These are phyloP conservation scores for Puffinus mauretanicus DNA, from an alignment of 2,113 vertebrate species.

Conservation along the genomic window DNA sequence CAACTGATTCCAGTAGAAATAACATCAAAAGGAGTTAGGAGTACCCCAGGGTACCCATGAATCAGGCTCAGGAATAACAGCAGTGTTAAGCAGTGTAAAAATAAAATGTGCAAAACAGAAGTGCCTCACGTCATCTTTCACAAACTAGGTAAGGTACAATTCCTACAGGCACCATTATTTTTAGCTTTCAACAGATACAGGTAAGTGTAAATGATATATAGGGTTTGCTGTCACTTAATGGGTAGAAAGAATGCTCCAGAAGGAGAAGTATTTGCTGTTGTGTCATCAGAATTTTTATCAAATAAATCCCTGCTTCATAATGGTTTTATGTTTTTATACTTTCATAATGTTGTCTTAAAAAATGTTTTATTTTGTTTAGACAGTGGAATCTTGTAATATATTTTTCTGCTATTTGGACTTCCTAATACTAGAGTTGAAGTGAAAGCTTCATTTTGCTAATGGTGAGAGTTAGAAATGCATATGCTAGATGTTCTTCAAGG, in stretches of 20 bases:
- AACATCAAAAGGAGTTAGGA: constrained; percentile 16
- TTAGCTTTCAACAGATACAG: constrained; percentile 21
- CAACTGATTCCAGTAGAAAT: constrained; percentile 16
- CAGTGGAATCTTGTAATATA: background rate
- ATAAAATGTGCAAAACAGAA: background rate
- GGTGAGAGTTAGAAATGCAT: background rate
- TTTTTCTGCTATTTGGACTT: background rate
- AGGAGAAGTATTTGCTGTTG: background rate
- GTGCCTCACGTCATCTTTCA: background rate
- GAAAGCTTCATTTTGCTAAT: background rate
- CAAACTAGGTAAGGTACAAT: background rate
- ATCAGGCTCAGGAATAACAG: constrained; percentile 15
- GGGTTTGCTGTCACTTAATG: background rate
- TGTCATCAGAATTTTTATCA: background rate
- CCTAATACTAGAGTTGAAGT: background rate
- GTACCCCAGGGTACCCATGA: background rate
- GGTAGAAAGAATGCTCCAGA: background rate
- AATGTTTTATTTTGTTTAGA: background rate
- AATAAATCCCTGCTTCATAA: background rate
- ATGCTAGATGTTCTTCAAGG: background rate
- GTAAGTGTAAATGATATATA: background rate
- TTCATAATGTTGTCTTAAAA: background rate
- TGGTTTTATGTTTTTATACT: background rate
- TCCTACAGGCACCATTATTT: constrained; percentile 55
- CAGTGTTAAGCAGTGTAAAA: constrained; percentile 1